Base-by-base conservation (phyloP, 2,797 vertebrate genomes). In the Miichthys miiuy region DNA sequence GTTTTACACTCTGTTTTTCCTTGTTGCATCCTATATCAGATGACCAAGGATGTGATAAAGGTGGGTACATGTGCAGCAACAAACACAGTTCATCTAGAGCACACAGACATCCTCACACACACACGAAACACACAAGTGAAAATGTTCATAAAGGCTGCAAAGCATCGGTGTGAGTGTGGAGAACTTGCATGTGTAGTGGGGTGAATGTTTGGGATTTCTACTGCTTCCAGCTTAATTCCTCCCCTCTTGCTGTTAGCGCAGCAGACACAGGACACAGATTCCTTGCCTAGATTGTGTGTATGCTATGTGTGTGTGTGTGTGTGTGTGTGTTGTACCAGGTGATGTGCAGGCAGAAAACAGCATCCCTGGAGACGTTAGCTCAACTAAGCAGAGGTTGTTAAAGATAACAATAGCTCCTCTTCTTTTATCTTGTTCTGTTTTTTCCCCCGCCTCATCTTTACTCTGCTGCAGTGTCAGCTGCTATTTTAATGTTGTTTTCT, bases 41-140 rank as follows among this genome's bases (percentile, higher is more conserved):
- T 87, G 98, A 98, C 92, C 97, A 97, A 85, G 96, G 96, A 94
- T 97, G 97, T 94, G 97, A 99, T 74, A 97, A 97, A 99, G 98
- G 98, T 99, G 96, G 93, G 97, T 96, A 76, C 66, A 68, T 27
- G 47, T 57, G 73, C 70, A 66, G 56, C 23, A 47, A 18, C 38
- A 67, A 68, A 86, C 50, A 72, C 2, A 4, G 38, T 64, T 68
- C 46, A 57, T 47, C 44, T 50, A 61, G 6, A 30, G 25, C 12
- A 55, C 9, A 48, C n/a, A 83, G 9, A 67, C 57, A 76, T 12
- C 38, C 30, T 61, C 63, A 83, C 50, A 50, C 77, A 51, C 34
- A 38, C 34, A 38, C 34, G 18, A 70, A 21, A 62, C 46, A 69
- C 71, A 60, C 56, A 30, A 0, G 5, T 34, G 13, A 3, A 66